Evolutionary conservation across 2,113 vertebrate genomes (phyloP), one percentile per base, ranked within the genome.

Genomic region (Gambusia holbrooki): DNA sequence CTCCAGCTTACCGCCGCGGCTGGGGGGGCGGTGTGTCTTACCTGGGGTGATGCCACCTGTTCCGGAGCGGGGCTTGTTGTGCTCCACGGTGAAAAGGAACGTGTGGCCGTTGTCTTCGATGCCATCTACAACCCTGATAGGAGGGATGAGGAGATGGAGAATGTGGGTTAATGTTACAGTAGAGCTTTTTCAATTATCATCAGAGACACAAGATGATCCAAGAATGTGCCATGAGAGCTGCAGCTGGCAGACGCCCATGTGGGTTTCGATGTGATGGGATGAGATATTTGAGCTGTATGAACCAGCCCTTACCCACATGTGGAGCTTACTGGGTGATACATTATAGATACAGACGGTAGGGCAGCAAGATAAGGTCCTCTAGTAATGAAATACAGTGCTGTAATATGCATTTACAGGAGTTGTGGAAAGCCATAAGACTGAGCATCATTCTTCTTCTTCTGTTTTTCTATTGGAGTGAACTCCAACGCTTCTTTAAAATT

Each of bases 101-200:
- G 92, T 88, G 62, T 81, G 92, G 1, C 94, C 91, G 0, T 95
- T 95, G 87, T 98, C 97, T 87, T 99, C 97, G 3, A 96, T 96
- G 76, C 97, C 97, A 22, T 99, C 97, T 77, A 98, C 97, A 32
- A 99, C 94, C 90, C 97, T 98, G 85, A 62, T 1, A 54, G 42
- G 82, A 67, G 71, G 69, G 84, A 62, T 32, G 82, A 54, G 68
- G 71, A 65, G 76, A 33, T 69, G 71, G 66, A 58, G 74, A 62
- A 70, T 48, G 10, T n/a, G 66, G 80, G 87, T 87, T 85, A 86
- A 73, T 87, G 92, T 89, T 88, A 91, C 85, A 85, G 78, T 88
- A 86, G 87, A 88, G 65, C 75, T 73, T 90, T 83, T 88, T 88
- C 85, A 88, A 87, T 87, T 90, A 90, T 89, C 87, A 74, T 25